Evolutionary conservation across 2,113 vertebrate species (phyloP), one percentile per base, ranked within the genome.

Genomic region (Aspidoscelis tigris): DNA sequence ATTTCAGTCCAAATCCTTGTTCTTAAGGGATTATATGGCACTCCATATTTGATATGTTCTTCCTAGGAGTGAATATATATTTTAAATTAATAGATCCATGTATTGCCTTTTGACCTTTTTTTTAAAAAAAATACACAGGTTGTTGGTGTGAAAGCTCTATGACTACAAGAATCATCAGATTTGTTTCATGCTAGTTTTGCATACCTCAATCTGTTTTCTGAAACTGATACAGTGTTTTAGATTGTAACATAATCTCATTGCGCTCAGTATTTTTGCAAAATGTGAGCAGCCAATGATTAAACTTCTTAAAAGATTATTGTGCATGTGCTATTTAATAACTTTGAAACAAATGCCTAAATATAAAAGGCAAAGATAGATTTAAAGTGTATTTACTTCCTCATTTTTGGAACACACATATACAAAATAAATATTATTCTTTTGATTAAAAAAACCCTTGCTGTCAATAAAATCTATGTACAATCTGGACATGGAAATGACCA

Each of bases 241-340:
- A 84, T 72, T 4, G 10, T 84, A 94, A 94, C 90, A 81, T 93
- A 91, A 93, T 94, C 91, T 93, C 89, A 94, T 93, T 94, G 88
- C 91, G 84, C 90, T 87, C 89, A 84, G 71, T 91, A 84, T 92
- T 88, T 88, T 89, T 85, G 92, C 80, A 88, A 91, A 87, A 33
- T 94, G 94, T 95, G 94, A 88, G 92, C 88, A 91, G 71, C 84
- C 78, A 85, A 91, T 81, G 93, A 93, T 92, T 93, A 89, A 95
- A 89, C 85, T 75, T 87, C 83, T 80, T 71, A 89, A 86, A 83
- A 92, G 89, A 92, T 95, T 88, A 89, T 89, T 86, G 89, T 95
- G 95, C 93, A 95, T 95, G 95, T 84, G 85, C 83, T 91, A 82
- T 93, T 89, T 86, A 91, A 92, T 90, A 92, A 87, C 89, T 84